A percentile compares a stretch with the other conserved stretches of the same genome.
These are phyloP conservation scores for Dione juno DNA, from an alignment of 2,888 invertebrate genomes.

Conservation along the genomic window DNA sequence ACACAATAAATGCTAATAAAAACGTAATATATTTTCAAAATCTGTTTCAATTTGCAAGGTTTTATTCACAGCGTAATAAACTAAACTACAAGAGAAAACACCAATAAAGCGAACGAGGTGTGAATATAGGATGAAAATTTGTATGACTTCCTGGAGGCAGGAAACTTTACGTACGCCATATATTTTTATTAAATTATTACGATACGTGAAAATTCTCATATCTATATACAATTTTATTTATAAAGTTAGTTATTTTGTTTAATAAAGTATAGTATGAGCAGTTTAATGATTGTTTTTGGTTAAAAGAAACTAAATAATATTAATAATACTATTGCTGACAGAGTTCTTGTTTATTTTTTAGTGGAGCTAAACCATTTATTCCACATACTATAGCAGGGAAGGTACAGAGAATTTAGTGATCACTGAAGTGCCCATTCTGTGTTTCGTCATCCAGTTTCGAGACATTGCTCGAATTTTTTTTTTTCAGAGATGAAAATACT, in stretches of 20 bases:
- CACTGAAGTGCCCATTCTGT: too few species aligned
- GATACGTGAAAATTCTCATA: conserved; percentile 35
- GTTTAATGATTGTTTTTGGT: not conserved
- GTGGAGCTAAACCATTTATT: too few species aligned
- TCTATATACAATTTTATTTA: conserved; percentile 19
- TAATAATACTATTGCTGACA: too few species aligned
- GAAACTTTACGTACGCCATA: conserved; percentile 39
- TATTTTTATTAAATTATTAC: conserved; percentile 39
- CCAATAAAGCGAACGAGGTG: conserved; percentile 40
- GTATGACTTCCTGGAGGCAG: conserved; percentile 40
- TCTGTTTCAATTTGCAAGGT: conserved; percentile 31
- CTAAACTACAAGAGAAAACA: conserved; percentile 41
- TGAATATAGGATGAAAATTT: conserved; percentile 42
- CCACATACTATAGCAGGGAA: too few species aligned
- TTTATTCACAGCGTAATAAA: conserved; percentile 37
- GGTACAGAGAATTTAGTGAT: too few species aligned
- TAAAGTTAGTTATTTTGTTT: not conserved
- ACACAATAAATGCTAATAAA: conserved; percentile 18
- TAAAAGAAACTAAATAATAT: not conserved
- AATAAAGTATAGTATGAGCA: not conserved
- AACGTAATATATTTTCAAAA: conserved; percentile 25
- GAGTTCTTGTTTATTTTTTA: too few species aligned
- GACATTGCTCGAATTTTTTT: too few species aligned
- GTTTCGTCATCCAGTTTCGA: too few species aligned
- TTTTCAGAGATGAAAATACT: too few species aligned